Percentiles rank a stretch among this genome's conserved stretches.
Evolutionary conservation across 2,888 invertebrate species (phyloP).

Genomic region (Pollenia labialis): DNA sequence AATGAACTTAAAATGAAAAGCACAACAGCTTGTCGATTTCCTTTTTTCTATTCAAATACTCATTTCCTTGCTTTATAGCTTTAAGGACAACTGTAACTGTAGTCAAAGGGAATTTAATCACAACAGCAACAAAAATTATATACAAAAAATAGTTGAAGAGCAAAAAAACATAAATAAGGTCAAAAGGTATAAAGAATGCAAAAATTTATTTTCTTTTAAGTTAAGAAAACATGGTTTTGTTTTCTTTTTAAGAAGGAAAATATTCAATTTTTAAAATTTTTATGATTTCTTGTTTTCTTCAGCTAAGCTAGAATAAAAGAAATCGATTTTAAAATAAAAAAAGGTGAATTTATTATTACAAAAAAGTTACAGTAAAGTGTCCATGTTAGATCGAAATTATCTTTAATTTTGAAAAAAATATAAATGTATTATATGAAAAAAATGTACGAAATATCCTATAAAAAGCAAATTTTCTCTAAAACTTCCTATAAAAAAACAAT

Average conservation of each 20-base stretch:
- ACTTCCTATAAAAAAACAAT: too few relatives aligned
- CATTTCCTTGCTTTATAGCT: conserved; percentile 32
- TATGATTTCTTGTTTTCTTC: too few relatives aligned
- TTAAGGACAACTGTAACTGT: conserved; percentile 26
- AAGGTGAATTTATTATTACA: too few relatives aligned
- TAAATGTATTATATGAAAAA: too few relatives aligned
- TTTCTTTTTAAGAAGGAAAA: not conserved
- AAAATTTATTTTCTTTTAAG: conserved; percentile 35
- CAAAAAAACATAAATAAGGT: conserved; percentile 45
- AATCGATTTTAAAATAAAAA: too few relatives aligned
- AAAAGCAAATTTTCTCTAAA: too few relatives aligned
- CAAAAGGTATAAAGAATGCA: conserved; percentile 49
- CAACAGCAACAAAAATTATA: conserved; percentile 12
- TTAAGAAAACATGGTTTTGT: conserved; percentile 5
- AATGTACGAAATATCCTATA: too few relatives aligned
- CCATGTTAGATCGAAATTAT: too few relatives aligned
- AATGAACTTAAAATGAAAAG: conserved; percentile 56
- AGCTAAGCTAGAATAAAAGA: too few relatives aligned
- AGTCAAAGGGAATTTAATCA: conserved; percentile 60
- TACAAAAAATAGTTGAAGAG: not conserved
- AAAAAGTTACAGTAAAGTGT: too few relatives aligned
- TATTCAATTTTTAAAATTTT: too few relatives aligned
- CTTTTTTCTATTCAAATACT: conserved; percentile 18
- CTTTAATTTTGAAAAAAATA: too few relatives aligned
- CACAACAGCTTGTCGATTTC: conserved; percentile 39